A percentile compares a stretch with the other conserved stretches of the same genome.
Conservation (phyloP, 2,888 invertebrate species). For the Machimus atricapillus region DNA sequence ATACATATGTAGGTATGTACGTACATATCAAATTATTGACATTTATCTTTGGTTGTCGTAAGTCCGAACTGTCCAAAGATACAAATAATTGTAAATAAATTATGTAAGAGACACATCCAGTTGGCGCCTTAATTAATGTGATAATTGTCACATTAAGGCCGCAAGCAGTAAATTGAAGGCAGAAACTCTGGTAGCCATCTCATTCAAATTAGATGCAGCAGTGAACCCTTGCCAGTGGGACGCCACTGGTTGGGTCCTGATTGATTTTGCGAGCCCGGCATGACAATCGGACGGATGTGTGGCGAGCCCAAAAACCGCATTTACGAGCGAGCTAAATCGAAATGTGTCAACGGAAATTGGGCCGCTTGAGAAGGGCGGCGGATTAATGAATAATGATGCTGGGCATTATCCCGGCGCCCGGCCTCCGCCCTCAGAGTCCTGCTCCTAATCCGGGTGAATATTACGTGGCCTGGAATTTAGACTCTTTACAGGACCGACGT, state of each 20-base stretch:
- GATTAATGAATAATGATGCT: background rate
- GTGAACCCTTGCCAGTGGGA: background rate
- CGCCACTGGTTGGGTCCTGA: background rate
- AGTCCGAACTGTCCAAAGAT: background rate
- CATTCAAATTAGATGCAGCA: background rate
- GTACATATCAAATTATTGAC: too few species aligned
- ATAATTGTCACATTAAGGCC: background rate
- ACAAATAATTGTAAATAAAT: background rate
- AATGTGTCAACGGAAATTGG: background rate
- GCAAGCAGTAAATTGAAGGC: background rate
- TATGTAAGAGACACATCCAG: background rate
- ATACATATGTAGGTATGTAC: too few species aligned
- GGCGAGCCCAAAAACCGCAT: background rate
- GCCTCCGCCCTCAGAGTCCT: background rate
- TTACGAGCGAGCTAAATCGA: background rate
- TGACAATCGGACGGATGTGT: background rate
- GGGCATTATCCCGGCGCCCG: background rate
- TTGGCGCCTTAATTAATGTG: background rate
- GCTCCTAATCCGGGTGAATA: background rate
- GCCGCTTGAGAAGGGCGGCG: background rate
- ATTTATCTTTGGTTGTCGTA: background rate
- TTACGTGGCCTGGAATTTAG: background rate
- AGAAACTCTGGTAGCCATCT: background rate
- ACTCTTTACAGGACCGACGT: background rate
- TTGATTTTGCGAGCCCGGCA: background rate